Base-by-base conservation (phyloP, 1,140 invertebrate species). In the Maniola jurtina region DNA sequence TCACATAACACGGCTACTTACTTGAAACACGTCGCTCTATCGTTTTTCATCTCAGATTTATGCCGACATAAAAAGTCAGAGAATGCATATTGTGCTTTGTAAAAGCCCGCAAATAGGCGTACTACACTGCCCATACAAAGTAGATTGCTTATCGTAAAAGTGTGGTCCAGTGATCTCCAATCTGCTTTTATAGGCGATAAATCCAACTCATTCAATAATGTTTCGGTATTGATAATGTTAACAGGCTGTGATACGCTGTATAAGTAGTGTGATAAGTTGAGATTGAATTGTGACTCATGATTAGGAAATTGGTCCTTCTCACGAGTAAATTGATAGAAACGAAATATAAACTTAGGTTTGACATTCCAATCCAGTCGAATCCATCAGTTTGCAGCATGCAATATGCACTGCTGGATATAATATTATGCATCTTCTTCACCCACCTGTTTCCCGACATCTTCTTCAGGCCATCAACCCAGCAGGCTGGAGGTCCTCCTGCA, bases 101-200 rank as follows among this genome's bases (percentile, higher is more conserved):
- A 77, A 74, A 76, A 67, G 62, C 60, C 66, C 66, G 72, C 77
- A 77, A 83, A 80, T 81, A 79, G 72, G 62, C 73, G 73, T 73
- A 58, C 45, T 73, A 58, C 45, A 62, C 40, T 64, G 76, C 73
- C 75, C 75, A 78, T 72, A 75, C 80, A 74, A 67, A 72, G 77
- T 67, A 83, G 81, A 88, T 88, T 88, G 83, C 82, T 79, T 80
- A 81, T 90, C 88, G 83, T 90, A 90, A 90, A 89, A 84, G 57
- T 72, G 77, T 80, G 77, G 77, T 80, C 83, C 78, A 79, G 78
- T 82, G 82, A 88, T 88, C 86, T 84, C 81, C 86, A 90, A 90
- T 90, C 88, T 81, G 73, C 64, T 74, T 88, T 90, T 88, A 90
- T 81, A 45, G 80, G 62, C 75, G 63, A 83, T 89, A 86, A 88